Percentiles rank a stretch among this genome's conserved stretches.
These are phyloP conservation scores for Dasypus novemcinctus DNA, from an alignment of 2,113 vertebrate genomes.

Conservation along the genomic window DNA sequence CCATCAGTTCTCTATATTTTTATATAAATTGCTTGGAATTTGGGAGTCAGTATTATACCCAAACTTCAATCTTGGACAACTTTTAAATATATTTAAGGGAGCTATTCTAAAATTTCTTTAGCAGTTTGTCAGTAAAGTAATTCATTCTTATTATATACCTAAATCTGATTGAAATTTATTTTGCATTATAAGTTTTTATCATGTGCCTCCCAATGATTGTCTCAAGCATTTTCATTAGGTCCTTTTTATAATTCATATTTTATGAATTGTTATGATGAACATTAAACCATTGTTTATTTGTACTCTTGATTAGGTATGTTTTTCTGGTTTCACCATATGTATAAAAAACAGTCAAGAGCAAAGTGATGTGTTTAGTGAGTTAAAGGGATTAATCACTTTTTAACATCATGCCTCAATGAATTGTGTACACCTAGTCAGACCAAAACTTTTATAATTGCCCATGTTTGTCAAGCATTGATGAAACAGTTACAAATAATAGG, in stretches of 20 bases:
- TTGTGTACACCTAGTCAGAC: neutral
- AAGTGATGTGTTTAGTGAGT: neutral
- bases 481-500: neutral
- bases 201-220: neutral
- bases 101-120: neutral
- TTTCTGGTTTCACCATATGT: neutral
- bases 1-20: neutral
- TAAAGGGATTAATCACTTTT: neutral
- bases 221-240: neutral
- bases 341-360: neutral
- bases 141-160: neutral
- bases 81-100: neutral
- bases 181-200: neutral
- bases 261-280: neutral
- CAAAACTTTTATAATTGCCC: neutral
- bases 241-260: neutral
- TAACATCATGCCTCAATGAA: neutral
- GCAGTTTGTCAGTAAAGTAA: neutral
- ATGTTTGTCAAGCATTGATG: neutral
- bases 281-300: neutral
- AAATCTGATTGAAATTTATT: neutral
- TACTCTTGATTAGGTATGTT: neutral
- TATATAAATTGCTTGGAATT: neutral
- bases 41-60: neutral
- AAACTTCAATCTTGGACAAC: neutral